These are phyloP conservation scores for Orbicella faveolata DNA, from an alignment of 64 coral and sea anemone species.

Conservation along the genomic window DNA sequence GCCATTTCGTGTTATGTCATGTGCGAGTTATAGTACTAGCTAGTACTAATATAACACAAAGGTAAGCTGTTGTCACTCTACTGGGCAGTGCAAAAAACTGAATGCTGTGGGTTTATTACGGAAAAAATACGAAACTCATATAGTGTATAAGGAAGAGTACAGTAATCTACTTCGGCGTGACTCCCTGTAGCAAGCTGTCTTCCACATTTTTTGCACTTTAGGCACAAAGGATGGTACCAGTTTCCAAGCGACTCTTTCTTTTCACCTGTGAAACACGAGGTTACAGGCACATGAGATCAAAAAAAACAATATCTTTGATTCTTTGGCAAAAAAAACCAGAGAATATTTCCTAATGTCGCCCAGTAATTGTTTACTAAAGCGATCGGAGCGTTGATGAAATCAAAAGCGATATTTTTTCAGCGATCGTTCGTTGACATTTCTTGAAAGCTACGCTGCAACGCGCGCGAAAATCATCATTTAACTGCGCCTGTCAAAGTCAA, in stretches of 20 bases:
- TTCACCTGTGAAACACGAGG: conserved; percentile 10
- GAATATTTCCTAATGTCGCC: background rate
- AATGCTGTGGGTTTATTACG: background rate
- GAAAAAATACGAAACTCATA: background rate
- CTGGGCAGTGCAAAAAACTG: background rate
- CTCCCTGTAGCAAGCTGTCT: conserved; percentile 16
- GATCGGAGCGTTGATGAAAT: background rate
- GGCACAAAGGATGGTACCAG: conserved; percentile 35
- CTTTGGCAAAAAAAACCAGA: background rate
- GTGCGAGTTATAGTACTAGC: background rate
- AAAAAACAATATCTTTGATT: background rate
- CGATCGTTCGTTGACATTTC: background rate
- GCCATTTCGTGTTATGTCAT: background rate
- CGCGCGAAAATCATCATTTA: background rate
- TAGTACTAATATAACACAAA: background rate
- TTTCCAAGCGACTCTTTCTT: conserved; percentile 37
- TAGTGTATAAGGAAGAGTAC: background rate
- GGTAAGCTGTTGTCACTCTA: background rate
- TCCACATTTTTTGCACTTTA: conserved; percentile 27
- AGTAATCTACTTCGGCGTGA: conserved; percentile 2
- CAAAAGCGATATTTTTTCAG: background rate
- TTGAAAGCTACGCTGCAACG: too few species aligned
- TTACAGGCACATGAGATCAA: background rate
- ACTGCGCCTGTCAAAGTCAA: background rate
- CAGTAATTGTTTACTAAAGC: background rate